phyloP scores from a whole-genome alignment of 1,140 invertebrate genomes.

The Cyphomyrmex costatus region DNA sequence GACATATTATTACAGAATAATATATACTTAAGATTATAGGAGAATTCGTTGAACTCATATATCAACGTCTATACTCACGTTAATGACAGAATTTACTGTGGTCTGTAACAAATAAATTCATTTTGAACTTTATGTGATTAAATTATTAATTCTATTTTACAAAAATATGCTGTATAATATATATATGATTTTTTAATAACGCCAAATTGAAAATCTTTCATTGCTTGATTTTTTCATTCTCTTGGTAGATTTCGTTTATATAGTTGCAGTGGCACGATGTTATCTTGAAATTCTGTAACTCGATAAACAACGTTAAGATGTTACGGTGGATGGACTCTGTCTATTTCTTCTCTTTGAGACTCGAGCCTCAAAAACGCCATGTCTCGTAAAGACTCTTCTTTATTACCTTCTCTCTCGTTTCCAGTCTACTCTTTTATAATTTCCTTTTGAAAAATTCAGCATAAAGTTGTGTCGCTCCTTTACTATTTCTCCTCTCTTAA shows the following conservation, averaged over 20 bases:
- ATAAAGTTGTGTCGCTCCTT: neutral
- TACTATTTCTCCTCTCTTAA: no score
- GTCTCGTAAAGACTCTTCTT: conserved; percentile 77
- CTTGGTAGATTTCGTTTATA: neutral
- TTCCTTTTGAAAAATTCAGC: conserved; percentile 75
- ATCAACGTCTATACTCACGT: neutral
- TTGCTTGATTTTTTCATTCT: conserved; percentile 22
- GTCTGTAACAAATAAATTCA: conserved; percentile 8
- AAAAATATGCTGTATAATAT: neutral
- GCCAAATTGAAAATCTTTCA: conserved; percentile 23
- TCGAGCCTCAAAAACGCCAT: conserved; percentile 56
- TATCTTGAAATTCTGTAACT: conserved; percentile 83
- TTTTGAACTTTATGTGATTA: neutral
- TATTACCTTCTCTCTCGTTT: conserved; percentile 74
- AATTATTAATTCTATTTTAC: conserved; percentile 18
- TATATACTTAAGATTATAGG: neutral
- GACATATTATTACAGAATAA: neutral
- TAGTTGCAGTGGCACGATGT: conserved; percentile 73
- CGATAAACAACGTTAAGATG: conserved; percentile 82
- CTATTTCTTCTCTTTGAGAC: conserved; percentile 72
- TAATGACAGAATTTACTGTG: neutral
- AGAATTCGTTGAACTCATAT: conserved; percentile 5
- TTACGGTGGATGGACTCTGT: conserved; percentile 68
- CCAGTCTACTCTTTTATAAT: conserved; percentile 76
- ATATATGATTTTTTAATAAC: conserved; percentile 65